These are phyloP conservation scores for Myzus persicae DNA, from an alignment of 1,140 invertebrate genomes.

Conservation along the genomic window DNA sequence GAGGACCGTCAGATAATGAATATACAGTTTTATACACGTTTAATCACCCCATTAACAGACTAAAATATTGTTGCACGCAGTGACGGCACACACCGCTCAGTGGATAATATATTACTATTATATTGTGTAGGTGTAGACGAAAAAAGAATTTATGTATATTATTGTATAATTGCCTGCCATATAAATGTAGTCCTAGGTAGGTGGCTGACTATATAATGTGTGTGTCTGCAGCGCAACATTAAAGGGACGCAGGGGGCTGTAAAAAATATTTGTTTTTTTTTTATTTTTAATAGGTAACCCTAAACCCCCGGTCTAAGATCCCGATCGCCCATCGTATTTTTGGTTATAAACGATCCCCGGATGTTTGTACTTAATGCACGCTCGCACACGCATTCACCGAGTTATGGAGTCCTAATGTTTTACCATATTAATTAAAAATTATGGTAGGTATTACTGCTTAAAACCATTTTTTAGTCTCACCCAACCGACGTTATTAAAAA, in stretches of 20 bases:
- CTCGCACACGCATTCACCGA: neutral
- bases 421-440: neutral
- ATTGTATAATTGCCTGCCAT: neutral
- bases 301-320: neutral
- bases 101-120: neutral
- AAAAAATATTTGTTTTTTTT: neutral
- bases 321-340: neutral
- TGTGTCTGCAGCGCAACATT: neutral
- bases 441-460: neutral
- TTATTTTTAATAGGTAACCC: neutral
- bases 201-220: neutral
- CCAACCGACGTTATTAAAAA: neutral
- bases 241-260: neutral
- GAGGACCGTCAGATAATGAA: neutral
- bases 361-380: neutral
- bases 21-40: slow-evolving; percentile 24
- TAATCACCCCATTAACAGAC: slow-evolving; percentile 6
- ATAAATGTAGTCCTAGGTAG: neutral
- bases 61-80: neutral
- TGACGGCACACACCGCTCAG: neutral
- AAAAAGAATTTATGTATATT: neutral
- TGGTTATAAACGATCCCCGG: neutral
- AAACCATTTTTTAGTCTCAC: neutral
- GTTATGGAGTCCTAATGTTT: neutral
- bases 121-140: neutral